These are phyloP conservation scores for Lacanobia oleracea DNA, from an alignment of 2,888 invertebrate species.

Conservation along the genomic window DNA sequence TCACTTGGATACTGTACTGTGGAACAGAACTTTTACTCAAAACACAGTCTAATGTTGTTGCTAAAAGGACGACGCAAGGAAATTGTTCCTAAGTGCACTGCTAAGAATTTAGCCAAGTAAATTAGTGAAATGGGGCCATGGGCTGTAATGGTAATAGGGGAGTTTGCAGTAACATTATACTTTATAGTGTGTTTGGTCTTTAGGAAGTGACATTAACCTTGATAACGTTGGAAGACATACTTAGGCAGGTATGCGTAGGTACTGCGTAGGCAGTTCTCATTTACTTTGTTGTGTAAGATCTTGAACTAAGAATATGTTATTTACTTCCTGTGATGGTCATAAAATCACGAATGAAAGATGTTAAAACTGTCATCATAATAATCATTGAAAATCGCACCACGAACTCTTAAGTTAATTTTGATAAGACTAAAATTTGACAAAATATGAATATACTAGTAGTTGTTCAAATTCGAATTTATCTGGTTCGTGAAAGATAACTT, in stretches of 20 bases:
- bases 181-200: conserved; percentile 38
- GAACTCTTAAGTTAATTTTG: too few species aligned
- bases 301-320: background rate
- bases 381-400: too few species aligned
- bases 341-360: background rate
- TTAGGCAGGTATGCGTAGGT: background rate
- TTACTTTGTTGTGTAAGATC: background rate
- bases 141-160: conserved; percentile 38
- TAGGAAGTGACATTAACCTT: conserved; percentile 34
- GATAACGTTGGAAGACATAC: background rate
- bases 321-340: background rate
- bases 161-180: conserved; percentile 46
- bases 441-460: too few species aligned
- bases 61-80: conserved; percentile 22
- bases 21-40: background rate
- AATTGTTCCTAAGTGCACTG: conserved; percentile 40
- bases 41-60: conserved; percentile 34
- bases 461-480: too few species aligned
- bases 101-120: conserved; percentile 47
- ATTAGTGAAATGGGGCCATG: conserved; percentile 35
- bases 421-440: too few species aligned
- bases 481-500: too few species aligned
- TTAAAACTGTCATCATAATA: background rate
- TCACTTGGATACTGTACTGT: too few species aligned
- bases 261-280: background rate